A percentile compares a stretch with the other conserved stretches of the same genome.
Evolutionary conservation across 2,113 vertebrate species (phyloP).

Genomic region (Hippoglossus stenolepis): DNA sequence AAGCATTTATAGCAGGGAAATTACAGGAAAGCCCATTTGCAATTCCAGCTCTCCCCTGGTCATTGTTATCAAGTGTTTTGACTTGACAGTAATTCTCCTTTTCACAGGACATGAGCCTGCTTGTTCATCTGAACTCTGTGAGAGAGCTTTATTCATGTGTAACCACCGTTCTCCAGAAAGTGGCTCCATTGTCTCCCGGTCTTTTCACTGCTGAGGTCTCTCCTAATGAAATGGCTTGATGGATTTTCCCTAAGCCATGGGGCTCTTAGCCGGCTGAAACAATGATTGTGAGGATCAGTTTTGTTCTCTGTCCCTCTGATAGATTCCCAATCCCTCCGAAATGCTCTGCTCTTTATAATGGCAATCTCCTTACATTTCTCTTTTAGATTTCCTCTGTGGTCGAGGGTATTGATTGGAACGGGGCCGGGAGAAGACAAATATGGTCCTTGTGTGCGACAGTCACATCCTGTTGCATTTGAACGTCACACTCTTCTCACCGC

Average conservation of each 20-base stretch:
- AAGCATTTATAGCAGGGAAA: not conserved
- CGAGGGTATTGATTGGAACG: conserved; percentile 27
- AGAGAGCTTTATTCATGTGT: conserved; percentile 54
- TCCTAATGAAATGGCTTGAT: conserved; percentile 71
- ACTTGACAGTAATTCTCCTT: conserved; percentile 46
- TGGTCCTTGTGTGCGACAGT: conserved; percentile 23
- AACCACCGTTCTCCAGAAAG: conserved; percentile 50
- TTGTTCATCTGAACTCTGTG: conserved; percentile 62
- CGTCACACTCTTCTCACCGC: conserved; percentile 7
- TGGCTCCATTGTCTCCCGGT: conserved; percentile 54
- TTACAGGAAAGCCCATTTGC: not conserved
- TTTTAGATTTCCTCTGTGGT: conserved; percentile 24
- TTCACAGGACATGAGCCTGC: conserved; percentile 26
- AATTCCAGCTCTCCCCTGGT: conserved; percentile 10
- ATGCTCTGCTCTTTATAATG: conserved; percentile 33
- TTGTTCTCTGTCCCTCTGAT: conserved; percentile 52
- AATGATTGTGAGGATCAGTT: conserved; percentile 59
- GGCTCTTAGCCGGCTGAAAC: conserved; percentile 56
- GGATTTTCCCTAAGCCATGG: conserved; percentile 69
- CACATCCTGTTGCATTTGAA: conserved; percentile 38
- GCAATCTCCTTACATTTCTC: conserved; percentile 34
- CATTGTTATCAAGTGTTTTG: conserved; percentile 26
- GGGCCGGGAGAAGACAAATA: conserved; percentile 27
- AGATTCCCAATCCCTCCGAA: conserved; percentile 55
- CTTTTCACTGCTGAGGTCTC: conserved; percentile 51